These are phyloP conservation scores for Oxyruncus cristatus DNA, from an alignment of 2,113 vertebrate species.

Conservation along the genomic window DNA sequence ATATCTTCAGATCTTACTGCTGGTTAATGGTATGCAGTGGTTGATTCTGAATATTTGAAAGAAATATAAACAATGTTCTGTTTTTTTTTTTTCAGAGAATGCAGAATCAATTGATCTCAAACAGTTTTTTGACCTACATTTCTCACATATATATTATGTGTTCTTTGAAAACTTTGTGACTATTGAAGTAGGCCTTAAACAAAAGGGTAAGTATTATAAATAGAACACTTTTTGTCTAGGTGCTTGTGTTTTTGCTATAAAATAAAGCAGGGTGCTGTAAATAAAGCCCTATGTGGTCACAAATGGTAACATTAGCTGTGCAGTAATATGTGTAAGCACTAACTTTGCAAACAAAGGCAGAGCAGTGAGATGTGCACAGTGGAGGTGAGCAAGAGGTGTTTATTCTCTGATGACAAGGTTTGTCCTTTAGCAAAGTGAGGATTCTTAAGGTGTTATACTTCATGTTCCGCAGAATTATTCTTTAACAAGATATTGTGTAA, in stretches of 20 bases:
- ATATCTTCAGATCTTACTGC: background rate
- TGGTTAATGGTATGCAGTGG: background rate
- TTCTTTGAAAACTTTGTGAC: constrained; percentile 99
- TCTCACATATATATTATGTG: constrained; percentile 98
- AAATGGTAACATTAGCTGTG: background rate
- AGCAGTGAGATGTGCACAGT: background rate
- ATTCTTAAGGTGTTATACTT: background rate
- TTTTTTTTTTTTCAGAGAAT: constrained; percentile 86
- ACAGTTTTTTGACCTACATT: constrained; percentile 95
- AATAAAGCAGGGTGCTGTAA: background rate
- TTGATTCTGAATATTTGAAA: background rate
- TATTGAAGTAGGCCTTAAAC: constrained; percentile 96
- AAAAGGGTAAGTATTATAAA: constrained; percentile 85
- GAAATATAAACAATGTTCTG: background rate
- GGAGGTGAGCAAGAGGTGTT: background rate
- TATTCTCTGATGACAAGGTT: background rate
- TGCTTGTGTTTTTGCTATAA: background rate
- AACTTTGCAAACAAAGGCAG: background rate
- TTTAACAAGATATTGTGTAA: background rate
- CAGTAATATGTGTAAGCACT: background rate
- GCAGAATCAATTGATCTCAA: constrained; percentile 93
- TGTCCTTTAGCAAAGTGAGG: background rate
- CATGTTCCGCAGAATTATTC: background rate
- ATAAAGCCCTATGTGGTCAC: background rate
- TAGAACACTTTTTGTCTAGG: background rate